Evolutionary conservation across 2,797 vertebrate genomes (phyloP), one percentile per base, ranked within the genome.

Genomic region (Selene dorsalis): DNA sequence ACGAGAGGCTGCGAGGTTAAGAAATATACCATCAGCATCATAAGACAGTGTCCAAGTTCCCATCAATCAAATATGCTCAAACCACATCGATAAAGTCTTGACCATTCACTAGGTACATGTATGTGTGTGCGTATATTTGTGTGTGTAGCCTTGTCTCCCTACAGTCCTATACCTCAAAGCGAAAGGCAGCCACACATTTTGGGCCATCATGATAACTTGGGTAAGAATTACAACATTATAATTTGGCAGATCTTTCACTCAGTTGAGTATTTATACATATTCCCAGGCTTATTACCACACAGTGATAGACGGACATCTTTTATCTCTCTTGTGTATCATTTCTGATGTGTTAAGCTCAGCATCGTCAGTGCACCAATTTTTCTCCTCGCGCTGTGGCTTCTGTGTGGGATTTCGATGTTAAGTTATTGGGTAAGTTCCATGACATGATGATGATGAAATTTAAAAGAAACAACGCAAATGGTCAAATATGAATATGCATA

Each of bases 81-180:
- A 35, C 32, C 2, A 35, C 32, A 35, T 35, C 7, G 7, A 35
- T 35, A 35, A 35, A 35, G 32, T 35, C 32, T 35, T 8, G 1
- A 35, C 32, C 32, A 35, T 35, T 35, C 32, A 35, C 32, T 41
- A 41, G 13, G 3, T 13, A 14, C 13, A 41, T 13, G 11, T 13
- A 1, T 41, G 39, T 41, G 39, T 41, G 39, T 13, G 35, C 10
- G n/a, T n/a, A 11, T 38, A 11, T 38, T 8, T 38, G 11, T 41
- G 39, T 41, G 39, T 67, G 55, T 1, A 71, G 66, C 47, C 61
- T 18, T 75, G 79, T 38, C 48, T 75, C 47, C 67, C 79, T 60
- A 24, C 16, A 65, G 66, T 75, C 14, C 12, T 75, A 12, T 24
- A 30, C 38, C 22, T 47, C n/a, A 18, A 39, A 16, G 11, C 11